A percentile compares a stretch with the other conserved stretches of the same genome.
phyloP scores from a whole-genome alignment of 2,113 vertebrate genomes.

The Erinaceus europaeus region DNA sequence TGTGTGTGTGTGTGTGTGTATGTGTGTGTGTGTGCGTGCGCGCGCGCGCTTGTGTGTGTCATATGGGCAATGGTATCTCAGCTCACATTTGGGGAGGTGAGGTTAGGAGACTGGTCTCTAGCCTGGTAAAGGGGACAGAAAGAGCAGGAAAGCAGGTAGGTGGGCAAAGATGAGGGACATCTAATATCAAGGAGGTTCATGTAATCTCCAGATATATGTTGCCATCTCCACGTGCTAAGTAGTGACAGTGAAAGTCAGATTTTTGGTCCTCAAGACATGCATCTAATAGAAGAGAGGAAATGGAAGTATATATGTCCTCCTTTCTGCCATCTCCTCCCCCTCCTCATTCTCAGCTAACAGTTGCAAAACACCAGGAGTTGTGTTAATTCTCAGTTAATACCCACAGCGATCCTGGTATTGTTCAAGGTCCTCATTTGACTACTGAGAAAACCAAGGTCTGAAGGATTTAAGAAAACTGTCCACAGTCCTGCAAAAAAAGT shows the following conservation, averaged over 20 bases:
- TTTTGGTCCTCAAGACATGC: not conserved
- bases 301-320: not conserved
- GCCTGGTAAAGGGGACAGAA: not conserved
- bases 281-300: not conserved
- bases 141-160: not conserved
- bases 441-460: not conserved
- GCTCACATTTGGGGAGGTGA: not conserved
- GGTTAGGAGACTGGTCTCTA: not conserved
- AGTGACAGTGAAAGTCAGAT: not conserved
- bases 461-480: not conserved
- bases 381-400: not conserved
- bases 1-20: fast-evolving
- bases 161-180: not conserved
- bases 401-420: not conserved
- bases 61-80: not conserved
- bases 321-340: not conserved
- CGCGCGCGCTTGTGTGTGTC: no score
- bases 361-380: not conserved
- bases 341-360: not conserved
- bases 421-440: not conserved
- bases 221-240: not conserved
- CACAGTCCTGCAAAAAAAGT: not conserved
- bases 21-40: not conserved
- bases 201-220: not conserved
- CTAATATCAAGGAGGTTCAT: not conserved